Base-by-base conservation (phyloP, 2,797 vertebrate genomes). In the Catamblyrhynchus diadema region DNA sequence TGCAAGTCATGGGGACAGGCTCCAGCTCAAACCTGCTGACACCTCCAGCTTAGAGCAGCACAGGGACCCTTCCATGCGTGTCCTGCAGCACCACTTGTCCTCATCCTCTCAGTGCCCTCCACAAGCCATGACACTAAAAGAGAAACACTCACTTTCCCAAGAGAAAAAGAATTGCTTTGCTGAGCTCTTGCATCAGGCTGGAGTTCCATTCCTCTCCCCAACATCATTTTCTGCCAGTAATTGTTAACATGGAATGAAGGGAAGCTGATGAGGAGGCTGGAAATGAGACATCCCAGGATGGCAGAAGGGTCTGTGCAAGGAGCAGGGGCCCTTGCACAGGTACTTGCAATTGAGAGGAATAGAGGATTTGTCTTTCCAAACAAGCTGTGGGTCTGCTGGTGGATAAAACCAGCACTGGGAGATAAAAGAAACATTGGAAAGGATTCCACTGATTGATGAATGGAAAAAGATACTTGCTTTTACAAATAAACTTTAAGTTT, bases 41-140 rank as follows among this genome's bases (percentile, higher is more conserved):
- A 47, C 25, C 35, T 22, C 30, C 12, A 9, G 45, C 33, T 30
- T 1, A 0, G 5, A 42, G 62, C 61, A 81, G 47, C 2, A 1
- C 59, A 53, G 51, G 18, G 27, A 22, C 32, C 27, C 0, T 0
- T 10, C 24, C 19, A 2, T 3, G 6, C n/a, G 10, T 3, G 1
- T 12, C 65, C 78, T 44, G 30, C 67, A 88, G 30, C 67, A 88
- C 67, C 70, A 24, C 33, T 22, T 1, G 1, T 70, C 65, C 71
- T 20, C 25, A 0, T 60, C 33, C 24, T 27, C 62, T 27, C 0
- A 5, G 35, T 14, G 9, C n/a, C 56, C 21, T 73, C 39, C 27
- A 4, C 2, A 35, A 81, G 50, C 1, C 1, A 3, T 9, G 30
- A 12, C 21, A 5, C 41, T 33, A 8, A 44, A 73, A 32, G 1